Conservation (phyloP, 2,888 invertebrate species). For the Leptinotarsa juncta region DNA sequence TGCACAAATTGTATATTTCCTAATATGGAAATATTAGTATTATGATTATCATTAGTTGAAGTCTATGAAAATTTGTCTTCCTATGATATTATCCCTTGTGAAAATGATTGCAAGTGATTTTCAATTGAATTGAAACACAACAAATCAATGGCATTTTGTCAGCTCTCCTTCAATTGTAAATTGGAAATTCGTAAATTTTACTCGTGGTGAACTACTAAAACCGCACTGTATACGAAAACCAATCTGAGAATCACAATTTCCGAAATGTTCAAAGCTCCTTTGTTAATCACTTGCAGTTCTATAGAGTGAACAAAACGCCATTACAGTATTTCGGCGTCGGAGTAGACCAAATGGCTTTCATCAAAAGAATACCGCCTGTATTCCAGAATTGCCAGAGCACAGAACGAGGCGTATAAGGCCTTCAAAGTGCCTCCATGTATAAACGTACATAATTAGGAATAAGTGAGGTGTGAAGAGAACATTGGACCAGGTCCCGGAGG, state of each 20-base stretch:
- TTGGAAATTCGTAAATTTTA: too few species aligned
- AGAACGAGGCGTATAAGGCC: constrained; percentile 27
- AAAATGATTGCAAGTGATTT: too few species aligned
- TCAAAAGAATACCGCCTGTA: constrained; percentile 26
- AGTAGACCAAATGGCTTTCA: background rate
- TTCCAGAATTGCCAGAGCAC: constrained; percentile 33
- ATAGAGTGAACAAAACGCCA: background rate
- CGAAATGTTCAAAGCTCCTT: background rate
- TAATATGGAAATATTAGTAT: too few species aligned
- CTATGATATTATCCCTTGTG: too few species aligned
- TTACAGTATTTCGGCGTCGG: background rate
- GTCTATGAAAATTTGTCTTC: too few species aligned
- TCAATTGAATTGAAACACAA: too few species aligned
- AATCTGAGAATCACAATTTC: background rate
- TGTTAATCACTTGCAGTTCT: background rate
- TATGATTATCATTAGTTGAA: too few species aligned
- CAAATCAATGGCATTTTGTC: too few species aligned
- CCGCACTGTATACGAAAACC: background rate
- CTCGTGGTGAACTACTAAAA: too few species aligned
- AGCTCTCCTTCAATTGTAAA: too few species aligned
- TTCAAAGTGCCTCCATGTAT: constrained; percentile 47
- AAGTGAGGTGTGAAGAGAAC: constrained; percentile 64
- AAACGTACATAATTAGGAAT: constrained; percentile 62
- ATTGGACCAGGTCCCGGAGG: constrained; percentile 58
- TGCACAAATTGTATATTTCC: too few species aligned